These are phyloP conservation scores for Salvelinus sp. DNA, from an alignment of 2,113 vertebrate genomes.

Conservation along the genomic window DNA sequence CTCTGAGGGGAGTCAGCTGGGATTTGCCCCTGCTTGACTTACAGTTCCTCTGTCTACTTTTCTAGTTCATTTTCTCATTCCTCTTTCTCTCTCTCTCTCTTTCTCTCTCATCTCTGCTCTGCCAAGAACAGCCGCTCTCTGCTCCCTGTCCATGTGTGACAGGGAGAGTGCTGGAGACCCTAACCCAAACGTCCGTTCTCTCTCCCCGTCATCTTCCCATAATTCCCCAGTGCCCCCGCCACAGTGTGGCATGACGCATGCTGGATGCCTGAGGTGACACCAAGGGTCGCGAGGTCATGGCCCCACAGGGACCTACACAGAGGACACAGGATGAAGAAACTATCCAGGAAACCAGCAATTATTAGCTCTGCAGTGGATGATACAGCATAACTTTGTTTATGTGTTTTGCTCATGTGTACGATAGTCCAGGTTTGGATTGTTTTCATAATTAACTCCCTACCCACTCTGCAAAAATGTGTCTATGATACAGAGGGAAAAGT, in stretches of 20 bases:
- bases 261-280: neutral
- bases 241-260: neutral
- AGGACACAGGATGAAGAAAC: constrained; percentile 1
- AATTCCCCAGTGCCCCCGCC: neutral
- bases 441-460: neutral
- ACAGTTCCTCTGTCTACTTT: neutral
- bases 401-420: neutral
- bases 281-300: neutral
- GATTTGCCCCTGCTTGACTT: neutral
- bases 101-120: neutral
- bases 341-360: neutral
- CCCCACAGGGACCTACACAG: neutral
- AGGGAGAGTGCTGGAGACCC: neutral
- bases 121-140: neutral
- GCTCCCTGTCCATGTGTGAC: neutral
- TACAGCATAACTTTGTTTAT: neutral
- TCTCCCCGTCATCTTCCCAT: neutral
- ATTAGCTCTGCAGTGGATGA: neutral
- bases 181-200: neutral
- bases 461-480: neutral
- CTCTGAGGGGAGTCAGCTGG: neutral
- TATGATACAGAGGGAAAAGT: neutral
- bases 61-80: neutral
- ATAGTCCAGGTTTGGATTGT: no score
- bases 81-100: neutral